phyloP scores from a whole-genome alignment of 2,888 invertebrate species.

The Crossocerus cetratus region DNA sequence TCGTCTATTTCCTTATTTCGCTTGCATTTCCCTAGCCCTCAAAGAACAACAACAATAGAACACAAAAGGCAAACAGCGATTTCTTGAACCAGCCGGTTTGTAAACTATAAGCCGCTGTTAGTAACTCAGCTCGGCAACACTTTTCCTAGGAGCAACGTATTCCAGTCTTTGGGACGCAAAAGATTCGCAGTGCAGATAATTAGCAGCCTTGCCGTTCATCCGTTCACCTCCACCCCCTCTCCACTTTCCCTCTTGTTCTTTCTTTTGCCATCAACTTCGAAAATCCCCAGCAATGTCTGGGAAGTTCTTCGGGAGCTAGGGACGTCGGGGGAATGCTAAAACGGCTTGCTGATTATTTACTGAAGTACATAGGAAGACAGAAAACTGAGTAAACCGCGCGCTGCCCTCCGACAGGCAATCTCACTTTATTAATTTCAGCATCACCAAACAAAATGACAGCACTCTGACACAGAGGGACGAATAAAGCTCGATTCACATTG shows the following conservation, averaged over 20 bases:
- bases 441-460: background rate
- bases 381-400: slow-evolving; percentile 3
- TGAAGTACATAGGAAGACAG: slow-evolving; percentile 10
- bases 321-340: slow-evolving; percentile 25
- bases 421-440: slow-evolving; percentile 11
- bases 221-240: background rate
- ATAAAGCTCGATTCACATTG: background rate
- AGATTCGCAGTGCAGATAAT: slow-evolving; percentile 22
- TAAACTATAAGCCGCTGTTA: background rate
- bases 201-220: slow-evolving; percentile 16
- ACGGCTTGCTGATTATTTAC: slow-evolving; percentile 27
- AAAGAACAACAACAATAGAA: too few species aligned
- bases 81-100: background rate
- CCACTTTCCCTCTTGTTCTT: background rate
- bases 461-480: too few species aligned
- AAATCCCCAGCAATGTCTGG: background rate
- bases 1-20: too few species aligned
- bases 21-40: too few species aligned
- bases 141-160: too few species aligned
- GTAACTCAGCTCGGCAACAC: background rate
- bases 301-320: background rate
- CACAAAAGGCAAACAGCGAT: too few species aligned
- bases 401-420: background rate
- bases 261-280: slow-evolving; percentile 8
- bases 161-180: slow-evolving; percentile 1